A percentile compares a stretch with the other conserved stretches of the same genome.
Evolutionary conservation across 53 echinoderm and acorn worm species (phyloP).

Genomic region (Crossaster papposus): DNA sequence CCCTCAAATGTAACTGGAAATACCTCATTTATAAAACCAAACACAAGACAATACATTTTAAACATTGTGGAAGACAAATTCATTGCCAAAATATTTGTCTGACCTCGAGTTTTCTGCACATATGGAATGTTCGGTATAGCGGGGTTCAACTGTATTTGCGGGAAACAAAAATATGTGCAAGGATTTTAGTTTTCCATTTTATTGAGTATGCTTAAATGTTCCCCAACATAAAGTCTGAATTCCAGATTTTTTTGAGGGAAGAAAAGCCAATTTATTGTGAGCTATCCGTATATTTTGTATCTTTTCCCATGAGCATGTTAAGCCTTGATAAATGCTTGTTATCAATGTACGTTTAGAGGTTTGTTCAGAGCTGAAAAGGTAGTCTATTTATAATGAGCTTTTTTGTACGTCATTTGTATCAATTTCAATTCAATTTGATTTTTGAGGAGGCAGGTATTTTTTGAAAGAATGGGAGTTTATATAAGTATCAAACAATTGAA

Average conservation of each 20-base stretch:
- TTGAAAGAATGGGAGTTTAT: too few species aligned
- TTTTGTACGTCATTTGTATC: not conserved
- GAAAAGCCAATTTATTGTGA: not conserved
- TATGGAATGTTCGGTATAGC: too few species aligned
- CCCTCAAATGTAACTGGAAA: not conserved
- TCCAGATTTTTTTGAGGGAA: not conserved
- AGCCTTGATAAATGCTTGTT: not conserved
- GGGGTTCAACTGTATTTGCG: too few species aligned
- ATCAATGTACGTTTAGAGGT: not conserved
- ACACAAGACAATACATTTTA: not conserved
- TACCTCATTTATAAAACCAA: not conserved
- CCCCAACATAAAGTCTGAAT: not conserved
- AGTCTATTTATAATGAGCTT: not conserved
- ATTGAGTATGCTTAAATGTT: not conserved
- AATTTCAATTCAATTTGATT: not conserved
- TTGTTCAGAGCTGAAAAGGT: not conserved
- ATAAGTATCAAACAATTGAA: too few species aligned
- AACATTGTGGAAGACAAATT: not conserved
- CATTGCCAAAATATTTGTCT: not conserved
- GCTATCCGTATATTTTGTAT: not conserved
- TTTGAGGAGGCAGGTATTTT: not conserved
- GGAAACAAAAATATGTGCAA: too few species aligned
- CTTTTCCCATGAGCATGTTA: not conserved
- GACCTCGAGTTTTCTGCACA: not conserved
- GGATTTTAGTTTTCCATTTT: not conserved